Evolutionary conservation across 2,113 vertebrate genomes (phyloP), one percentile per base, ranked within the genome.

Genomic region (Erythrocebus patas): DNA sequence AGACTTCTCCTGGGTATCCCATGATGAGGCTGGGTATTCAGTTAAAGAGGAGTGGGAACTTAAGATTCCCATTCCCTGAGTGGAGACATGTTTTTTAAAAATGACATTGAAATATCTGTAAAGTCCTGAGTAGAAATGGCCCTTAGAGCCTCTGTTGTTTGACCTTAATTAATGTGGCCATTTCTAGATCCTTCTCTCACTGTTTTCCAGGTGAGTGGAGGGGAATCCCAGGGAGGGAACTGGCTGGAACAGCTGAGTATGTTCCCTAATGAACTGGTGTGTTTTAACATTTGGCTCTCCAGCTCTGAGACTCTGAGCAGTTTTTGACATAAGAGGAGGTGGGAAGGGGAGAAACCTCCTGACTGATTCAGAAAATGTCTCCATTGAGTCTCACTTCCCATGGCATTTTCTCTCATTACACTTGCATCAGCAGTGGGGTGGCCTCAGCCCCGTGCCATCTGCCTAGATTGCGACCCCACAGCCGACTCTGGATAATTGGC

Each of bases 191-290:
- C 18, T 35, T 55, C 14, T 12, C 0, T 40, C 22, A 5, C 0
- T n/a, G 50, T 12, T 3, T 3, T 23, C 20, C 1, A 17, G 83
- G 52, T 6, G 16, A 14, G 12, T 0, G 27, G 83, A 61, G 5
- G 14, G 59, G 61, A 50, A 35, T 8, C 61, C 38, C 3, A 23
- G 6, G 43, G 7, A 30, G 35, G 32, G 11, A 45, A 10, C 10
- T 8, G 0, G 72, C 27, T 10, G 6, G 61, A 75, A 50, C 2
- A 8, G n/a, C 12, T 0, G 72, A 70, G 50, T 12, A 5, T 11
- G 0, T 0, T 12, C 43, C 0, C 3, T n/a, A 7, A 18, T 0
- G 16, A 11, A 10, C 0, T 0, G 45, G 43, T 14, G 50, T 32
- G 35, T 16, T 52, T 13, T 0, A 17, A 45, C 43, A 0, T 0